phyloP scores from a whole-genome alignment of 1,140 invertebrate genomes.

The Apis cerana region DNA sequence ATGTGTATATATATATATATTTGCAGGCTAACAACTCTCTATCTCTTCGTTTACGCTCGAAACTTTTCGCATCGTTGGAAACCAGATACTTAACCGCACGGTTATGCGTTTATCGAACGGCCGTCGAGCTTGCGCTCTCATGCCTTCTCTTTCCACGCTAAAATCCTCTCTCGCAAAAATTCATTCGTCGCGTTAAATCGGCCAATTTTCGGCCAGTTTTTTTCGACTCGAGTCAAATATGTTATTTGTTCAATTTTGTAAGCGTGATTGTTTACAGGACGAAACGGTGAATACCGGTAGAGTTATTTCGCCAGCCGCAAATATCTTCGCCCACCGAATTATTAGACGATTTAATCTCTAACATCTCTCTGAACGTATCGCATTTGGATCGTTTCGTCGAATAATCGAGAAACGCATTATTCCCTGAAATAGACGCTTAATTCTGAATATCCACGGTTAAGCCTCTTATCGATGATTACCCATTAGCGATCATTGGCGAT shows the following conservation, averaged over 20 bases:
- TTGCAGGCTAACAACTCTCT: not conserved
- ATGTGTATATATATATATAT: not conserved
- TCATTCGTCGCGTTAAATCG: too few species aligned
- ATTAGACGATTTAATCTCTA: not conserved
- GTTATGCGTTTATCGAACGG: not conserved
- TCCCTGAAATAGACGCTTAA: conserved; percentile 52
- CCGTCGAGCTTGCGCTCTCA: not conserved
- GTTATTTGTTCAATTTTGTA: too few species aligned
- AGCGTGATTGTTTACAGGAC: too few species aligned
- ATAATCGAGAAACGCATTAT: conserved; percentile 34
- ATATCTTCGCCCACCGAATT: not conserved
- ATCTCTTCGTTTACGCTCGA: conserved; percentile 1
- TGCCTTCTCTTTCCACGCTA: not conserved
- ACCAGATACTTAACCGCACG: not conserved
- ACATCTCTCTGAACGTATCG: conserved; percentile 2
- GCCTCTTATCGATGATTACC: conserved; percentile 53
- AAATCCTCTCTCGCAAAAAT: not conserved
- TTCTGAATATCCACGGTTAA: conserved; percentile 49
- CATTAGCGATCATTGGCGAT: conserved; percentile 34
- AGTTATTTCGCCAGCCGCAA: too few species aligned
- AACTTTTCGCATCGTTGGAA: conserved; percentile 27
- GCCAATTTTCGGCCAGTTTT: too few species aligned
- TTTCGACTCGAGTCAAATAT: too few species aligned
- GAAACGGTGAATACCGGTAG: too few species aligned
- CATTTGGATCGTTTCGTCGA: conserved; percentile 25